Percentiles rank a stretch among this genome's conserved stretches.
Evolutionary conservation across 2,888 invertebrate species (phyloP).

Genomic region (Epistrophella euchroma): DNA sequence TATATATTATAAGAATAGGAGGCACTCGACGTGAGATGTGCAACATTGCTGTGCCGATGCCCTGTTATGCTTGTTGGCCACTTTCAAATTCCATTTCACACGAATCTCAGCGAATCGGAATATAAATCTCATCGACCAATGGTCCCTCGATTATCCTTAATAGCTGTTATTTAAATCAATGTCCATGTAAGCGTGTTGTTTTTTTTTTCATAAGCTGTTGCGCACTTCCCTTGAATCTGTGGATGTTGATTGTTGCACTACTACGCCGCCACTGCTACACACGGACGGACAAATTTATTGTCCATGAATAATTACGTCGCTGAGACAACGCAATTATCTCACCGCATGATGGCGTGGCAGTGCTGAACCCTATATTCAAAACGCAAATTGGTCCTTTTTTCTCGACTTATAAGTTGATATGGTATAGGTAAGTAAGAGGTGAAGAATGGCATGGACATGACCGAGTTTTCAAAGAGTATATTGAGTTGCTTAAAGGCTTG

Average conservation of each 20-base stretch:
- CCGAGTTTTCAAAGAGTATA: conserved; percentile 78
- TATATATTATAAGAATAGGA: conserved; percentile 22
- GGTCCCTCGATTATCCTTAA: conserved; percentile 78
- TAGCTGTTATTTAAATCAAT: conserved; percentile 82
- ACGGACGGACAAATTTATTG: conserved; percentile 80
- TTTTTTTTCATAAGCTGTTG: neutral
- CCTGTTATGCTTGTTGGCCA: conserved; percentile 33
- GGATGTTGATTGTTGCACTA: neutral
- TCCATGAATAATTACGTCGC: conserved; percentile 80
- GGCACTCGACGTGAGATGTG: conserved; percentile 3
- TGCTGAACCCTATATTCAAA: conserved; percentile 56
- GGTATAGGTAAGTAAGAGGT: conserved; percentile 64
- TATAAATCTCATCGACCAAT: conserved; percentile 69
- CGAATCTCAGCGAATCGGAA: conserved; percentile 33
- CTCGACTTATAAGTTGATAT: conserved; percentile 19
- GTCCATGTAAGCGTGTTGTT: conserved; percentile 76
- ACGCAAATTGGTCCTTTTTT: conserved; percentile 79
- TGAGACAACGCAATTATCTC: conserved; percentile 81
- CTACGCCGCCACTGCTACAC: neutral
- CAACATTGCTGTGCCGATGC: neutral
- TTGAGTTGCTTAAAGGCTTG: conserved; percentile 80
- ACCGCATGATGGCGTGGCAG: conserved; percentile 70
- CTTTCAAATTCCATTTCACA: conserved; percentile 66
- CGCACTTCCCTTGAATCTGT: neutral
- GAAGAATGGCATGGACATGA: conserved; percentile 63